Conservation (phyloP, 1,140 invertebrate genomes). For the Formica exsecta region DNA sequence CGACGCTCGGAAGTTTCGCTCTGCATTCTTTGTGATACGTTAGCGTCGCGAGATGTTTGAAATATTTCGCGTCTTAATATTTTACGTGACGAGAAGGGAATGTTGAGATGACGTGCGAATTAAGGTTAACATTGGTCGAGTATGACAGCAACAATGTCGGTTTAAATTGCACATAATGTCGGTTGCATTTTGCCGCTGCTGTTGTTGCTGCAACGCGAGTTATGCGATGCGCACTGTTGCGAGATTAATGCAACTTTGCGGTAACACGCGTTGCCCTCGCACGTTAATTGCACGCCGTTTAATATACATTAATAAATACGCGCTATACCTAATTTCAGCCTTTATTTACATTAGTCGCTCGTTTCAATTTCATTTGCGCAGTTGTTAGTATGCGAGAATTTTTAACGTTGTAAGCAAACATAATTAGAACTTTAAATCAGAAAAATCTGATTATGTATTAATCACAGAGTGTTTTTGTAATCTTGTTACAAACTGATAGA, state of each 20-base stretch:
- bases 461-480: not conserved
- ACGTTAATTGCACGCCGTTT: constrained; percentile 33
- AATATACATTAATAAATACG: constrained; percentile 17
- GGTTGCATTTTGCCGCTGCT: not conserved
- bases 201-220: constrained; percentile 1
- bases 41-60: not conserved
- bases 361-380: not conserved
- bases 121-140: constrained; percentile 28
- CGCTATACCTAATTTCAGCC: not conserved
- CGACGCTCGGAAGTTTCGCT: not conserved
- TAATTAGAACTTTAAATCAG: not conserved
- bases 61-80: constrained; percentile 55
- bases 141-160: constrained; percentile 13
- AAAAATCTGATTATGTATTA: not conserved
- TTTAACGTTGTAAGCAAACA: not conserved
- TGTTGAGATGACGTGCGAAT: constrained; percentile 29
- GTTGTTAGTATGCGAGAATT: not conserved
- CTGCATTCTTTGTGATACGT: not conserved
- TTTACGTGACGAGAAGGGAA: constrained; percentile 43
- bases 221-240: not conserved
- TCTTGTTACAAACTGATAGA: not conserved
- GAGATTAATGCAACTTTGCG: constrained; percentile 49
- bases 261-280: not conserved
- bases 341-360: not conserved
- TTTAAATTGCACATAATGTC: not conserved